These are phyloP conservation scores for Amaurobius ferox DNA, from an alignment of 2,888 invertebrate species.

Conservation along the genomic window DNA sequence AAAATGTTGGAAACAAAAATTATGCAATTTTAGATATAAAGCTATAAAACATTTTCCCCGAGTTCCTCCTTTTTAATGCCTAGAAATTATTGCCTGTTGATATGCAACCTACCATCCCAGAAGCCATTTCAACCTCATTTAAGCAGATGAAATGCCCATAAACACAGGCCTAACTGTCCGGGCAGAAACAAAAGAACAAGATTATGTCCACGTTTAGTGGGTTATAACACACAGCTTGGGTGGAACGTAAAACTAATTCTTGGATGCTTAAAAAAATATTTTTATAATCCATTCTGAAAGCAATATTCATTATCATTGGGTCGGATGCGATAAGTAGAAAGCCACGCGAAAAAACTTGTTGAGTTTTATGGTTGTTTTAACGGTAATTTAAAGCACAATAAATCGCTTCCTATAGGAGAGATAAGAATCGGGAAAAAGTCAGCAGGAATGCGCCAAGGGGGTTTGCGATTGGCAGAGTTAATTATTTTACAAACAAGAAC, in stretches of 20 bases:
- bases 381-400: slow-evolving; percentile 57
- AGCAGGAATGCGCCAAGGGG: not conserved
- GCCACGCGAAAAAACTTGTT: slow-evolving; percentile 18
- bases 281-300: not conserved
- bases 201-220: not conserved
- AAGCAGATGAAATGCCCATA: slow-evolving; percentile 3
- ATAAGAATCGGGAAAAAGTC: slow-evolving; percentile 33
- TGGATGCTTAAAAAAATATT: not conserved
- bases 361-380: slow-evolving; percentile 61
- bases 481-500: not conserved
- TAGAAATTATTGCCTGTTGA: slow-evolving; percentile 2
- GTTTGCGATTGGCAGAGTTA: not conserved
- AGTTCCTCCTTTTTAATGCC: too few species aligned
- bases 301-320: slow-evolving; percentile 4
- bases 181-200: not conserved
- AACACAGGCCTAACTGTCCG: not conserved
- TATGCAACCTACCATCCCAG: not conserved
- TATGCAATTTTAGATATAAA: too few species aligned
- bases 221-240: not conserved
- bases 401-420: slow-evolving; percentile 24
- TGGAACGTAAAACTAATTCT: not conserved
- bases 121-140: slow-evolving; percentile 1
- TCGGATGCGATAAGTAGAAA: not conserved
- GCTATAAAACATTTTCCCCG: too few species aligned
- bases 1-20: not conserved